Evolutionary conservation across 2,113 vertebrate species (phyloP).

Genomic region (Dissostichus mawsoni): DNA sequence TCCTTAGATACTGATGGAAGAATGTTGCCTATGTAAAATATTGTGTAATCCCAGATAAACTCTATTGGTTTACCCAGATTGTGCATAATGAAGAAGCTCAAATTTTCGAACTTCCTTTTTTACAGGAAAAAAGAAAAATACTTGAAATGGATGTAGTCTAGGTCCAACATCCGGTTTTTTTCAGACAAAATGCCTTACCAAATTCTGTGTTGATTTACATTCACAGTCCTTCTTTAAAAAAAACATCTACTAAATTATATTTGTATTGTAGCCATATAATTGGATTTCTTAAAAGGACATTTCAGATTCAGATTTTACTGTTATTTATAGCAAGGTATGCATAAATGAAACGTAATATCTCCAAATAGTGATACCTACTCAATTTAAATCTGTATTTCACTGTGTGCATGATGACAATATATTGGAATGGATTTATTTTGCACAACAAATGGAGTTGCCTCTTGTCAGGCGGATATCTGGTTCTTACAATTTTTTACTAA

Average conservation of each 20-base stretch:
- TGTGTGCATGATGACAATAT: no score
- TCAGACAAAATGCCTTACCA: neutral
- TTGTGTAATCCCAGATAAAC: no score
- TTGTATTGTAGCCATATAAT: neutral
- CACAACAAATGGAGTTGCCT: no score
- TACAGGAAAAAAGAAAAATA: no score
- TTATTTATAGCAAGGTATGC: neutral
- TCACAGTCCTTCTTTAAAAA: neutral
- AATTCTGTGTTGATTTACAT: neutral
- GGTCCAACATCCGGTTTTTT: neutral
- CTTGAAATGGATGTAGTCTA: conserved; percentile 11
- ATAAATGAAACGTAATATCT: neutral
- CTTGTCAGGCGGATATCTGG: neutral
- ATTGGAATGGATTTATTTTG: no score
- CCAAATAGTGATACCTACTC: neutral
- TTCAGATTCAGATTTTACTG: neutral
- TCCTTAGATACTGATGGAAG: neutral
- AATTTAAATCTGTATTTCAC: no score
- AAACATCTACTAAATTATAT: neutral
- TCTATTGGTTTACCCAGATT: no score
- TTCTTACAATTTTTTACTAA: neutral
- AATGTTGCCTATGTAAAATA: neutral
- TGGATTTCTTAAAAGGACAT: neutral
- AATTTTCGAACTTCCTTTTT: conserved; percentile 9
- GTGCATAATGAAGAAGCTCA: neutral